Evolutionary conservation across 2,888 invertebrate genomes (phyloP).

Genomic region (Ornithoptera priamus): DNA sequence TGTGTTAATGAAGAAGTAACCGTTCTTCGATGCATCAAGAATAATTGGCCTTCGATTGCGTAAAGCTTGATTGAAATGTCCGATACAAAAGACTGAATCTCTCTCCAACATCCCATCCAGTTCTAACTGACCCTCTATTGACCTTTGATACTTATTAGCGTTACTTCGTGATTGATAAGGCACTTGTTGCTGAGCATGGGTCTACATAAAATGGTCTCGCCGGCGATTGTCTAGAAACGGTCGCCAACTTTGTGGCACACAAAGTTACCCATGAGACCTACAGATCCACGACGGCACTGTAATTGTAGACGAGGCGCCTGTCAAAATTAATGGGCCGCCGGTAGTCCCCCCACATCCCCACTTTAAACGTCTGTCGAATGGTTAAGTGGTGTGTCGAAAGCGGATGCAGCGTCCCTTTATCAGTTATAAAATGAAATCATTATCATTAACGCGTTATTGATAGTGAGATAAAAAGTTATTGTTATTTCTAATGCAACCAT

Average conservation of each 20-base stretch:
- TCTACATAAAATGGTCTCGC: slow-evolving; percentile 36
- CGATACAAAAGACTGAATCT: slow-evolving; percentile 36
- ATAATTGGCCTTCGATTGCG: slow-evolving; percentile 49
- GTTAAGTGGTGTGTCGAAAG: slow-evolving; percentile 31
- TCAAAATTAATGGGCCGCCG: slow-evolving; percentile 43
- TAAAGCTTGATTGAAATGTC: slow-evolving; percentile 41
- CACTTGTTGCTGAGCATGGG: slow-evolving; percentile 18
- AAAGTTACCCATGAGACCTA: slow-evolving; percentile 34
- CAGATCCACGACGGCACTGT: slow-evolving; percentile 18
- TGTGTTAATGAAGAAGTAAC: slow-evolving; percentile 45
- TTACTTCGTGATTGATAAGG: slow-evolving; percentile 11
- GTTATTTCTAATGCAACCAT: too few species aligned
- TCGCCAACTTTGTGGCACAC: slow-evolving; percentile 36
- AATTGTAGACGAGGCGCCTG: slow-evolving; percentile 37
- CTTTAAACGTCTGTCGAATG: slow-evolving; percentile 33
- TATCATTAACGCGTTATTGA: slow-evolving; percentile 35
- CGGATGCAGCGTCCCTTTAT: slow-evolving; percentile 1
- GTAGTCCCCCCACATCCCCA: slow-evolving; percentile 30
- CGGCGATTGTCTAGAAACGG: slow-evolving; percentile 38
- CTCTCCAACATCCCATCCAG: slow-evolving; percentile 21
- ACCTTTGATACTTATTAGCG: slow-evolving; percentile 15
- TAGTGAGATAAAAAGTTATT: slow-evolving; percentile 14
- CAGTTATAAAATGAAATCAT: slow-evolving; percentile 31
- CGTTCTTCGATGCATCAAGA: slow-evolving; percentile 39
- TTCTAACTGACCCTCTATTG: slow-evolving; percentile 22